Conservation (phyloP, 2,797 vertebrate genomes). For the Rhincodon typus region DNA sequence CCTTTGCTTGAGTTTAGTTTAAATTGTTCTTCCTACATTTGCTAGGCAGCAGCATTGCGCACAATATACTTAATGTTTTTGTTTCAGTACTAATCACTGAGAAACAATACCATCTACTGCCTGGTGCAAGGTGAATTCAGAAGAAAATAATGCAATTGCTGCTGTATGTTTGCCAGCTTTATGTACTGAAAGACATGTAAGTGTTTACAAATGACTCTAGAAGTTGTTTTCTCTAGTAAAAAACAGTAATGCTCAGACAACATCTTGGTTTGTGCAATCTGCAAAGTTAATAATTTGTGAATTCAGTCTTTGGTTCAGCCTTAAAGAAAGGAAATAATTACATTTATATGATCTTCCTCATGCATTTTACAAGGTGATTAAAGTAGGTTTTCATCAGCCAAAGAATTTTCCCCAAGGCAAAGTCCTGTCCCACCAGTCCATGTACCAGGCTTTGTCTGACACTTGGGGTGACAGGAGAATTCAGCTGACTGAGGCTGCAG, state of each 20-base stretch:
- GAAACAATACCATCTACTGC: background rate
- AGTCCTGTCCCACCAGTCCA: slow-evolving; percentile 50
- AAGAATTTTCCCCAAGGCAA: slow-evolving; percentile 49
- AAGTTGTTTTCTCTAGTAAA: background rate
- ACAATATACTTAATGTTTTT: background rate
- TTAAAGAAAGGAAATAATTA: background rate
- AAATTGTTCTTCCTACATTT: background rate
- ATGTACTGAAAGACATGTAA: background rate
- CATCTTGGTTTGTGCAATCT: background rate
- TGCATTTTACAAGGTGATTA: slow-evolving; percentile 48
- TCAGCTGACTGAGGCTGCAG: slow-evolving; percentile 50
- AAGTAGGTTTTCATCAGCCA: slow-evolving; percentile 45
- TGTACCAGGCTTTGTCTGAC: slow-evolving; percentile 50
- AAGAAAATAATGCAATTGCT: background rate
- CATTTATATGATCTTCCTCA: slow-evolving; percentile 37
- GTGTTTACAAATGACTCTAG: background rate
- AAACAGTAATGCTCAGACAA: background rate
- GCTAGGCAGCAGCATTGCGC: background rate
- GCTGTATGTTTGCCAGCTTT: background rate
- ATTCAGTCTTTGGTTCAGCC: background rate
- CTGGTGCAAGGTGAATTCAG: background rate
- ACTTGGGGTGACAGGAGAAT: slow-evolving; percentile 50
- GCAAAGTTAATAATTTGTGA: background rate
- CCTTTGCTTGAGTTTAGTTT: background rate
- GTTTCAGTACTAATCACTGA: background rate